These are phyloP conservation scores for Typhlomys cinereus DNA, from an alignment of 2,113 vertebrate species.

Conservation along the genomic window DNA sequence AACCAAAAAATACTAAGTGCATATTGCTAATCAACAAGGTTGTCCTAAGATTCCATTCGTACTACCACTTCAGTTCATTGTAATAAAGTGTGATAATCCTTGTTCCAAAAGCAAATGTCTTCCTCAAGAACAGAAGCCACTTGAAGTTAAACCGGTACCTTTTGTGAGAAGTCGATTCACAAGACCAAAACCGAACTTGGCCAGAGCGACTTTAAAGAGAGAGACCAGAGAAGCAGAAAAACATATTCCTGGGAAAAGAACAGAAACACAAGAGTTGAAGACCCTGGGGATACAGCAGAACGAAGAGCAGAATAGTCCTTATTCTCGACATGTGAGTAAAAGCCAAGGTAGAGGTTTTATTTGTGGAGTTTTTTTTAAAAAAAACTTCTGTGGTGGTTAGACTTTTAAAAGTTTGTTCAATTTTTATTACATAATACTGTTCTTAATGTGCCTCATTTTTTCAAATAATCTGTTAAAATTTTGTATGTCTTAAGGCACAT, in stretches of 20 bases:
- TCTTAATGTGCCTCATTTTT: not conserved
- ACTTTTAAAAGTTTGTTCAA: not conserved
- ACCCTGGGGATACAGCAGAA: not conserved
- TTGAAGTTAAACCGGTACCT: constrained; percentile 74
- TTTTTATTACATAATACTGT: not conserved
- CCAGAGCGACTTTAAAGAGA: constrained; percentile 79
- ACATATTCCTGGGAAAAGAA: constrained; percentile 44
- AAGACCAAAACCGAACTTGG: constrained; percentile 84
- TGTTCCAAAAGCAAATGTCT: constrained; percentile 75
- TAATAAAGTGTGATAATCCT: constrained; percentile 67
- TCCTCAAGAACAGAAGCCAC: constrained; percentile 76
- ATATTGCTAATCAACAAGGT: not conserved
- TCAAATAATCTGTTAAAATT: not conserved
- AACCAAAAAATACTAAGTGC: not conserved
- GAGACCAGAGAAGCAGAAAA: constrained; percentile 59
- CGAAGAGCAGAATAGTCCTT: constrained; percentile 8
- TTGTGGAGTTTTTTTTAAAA: not conserved
- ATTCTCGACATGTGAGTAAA: constrained; percentile 65
- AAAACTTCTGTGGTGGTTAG: not conserved
- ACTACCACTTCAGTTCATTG: constrained; percentile 31
- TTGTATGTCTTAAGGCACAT: not conserved
- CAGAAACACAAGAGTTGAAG: constrained; percentile 24
- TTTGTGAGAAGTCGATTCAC: constrained; percentile 82
- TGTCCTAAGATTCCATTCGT: not conserved
- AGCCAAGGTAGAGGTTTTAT: not conserved